phyloP scores from a whole-genome alignment of 2,797 vertebrate species.

The Rhinella marina region DNA sequence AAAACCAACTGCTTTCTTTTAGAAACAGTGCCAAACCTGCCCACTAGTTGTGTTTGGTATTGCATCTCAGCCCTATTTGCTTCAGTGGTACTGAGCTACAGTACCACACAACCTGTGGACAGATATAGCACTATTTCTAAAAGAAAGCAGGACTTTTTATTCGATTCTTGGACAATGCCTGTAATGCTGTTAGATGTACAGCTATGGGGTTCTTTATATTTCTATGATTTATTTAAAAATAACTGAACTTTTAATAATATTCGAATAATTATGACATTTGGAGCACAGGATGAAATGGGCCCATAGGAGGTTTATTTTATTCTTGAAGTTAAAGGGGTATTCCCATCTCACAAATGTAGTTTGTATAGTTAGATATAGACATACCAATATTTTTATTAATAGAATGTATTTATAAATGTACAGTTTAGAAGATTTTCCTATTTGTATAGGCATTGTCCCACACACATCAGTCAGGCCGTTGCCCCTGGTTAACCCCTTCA shows the following conservation, averaged over 20 bases:
- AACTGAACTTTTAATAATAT: conserved; percentile 60
- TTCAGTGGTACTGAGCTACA: not conserved
- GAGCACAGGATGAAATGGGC: not conserved
- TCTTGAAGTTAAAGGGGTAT: not conserved
- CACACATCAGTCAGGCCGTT: too few relatives aligned
- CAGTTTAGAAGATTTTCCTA: too few relatives aligned
- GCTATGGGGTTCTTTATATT: conserved; percentile 55
- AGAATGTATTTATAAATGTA: too few relatives aligned
- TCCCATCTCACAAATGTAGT: too few relatives aligned
- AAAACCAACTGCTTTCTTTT: too few relatives aligned
- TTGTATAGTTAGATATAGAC: too few relatives aligned
- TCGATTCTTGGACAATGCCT: not conserved
- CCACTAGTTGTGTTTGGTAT: not conserved
- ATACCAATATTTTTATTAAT: too few relatives aligned
- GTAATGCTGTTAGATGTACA: not conserved
- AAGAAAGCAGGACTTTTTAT: not conserved
- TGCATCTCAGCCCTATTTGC: too few relatives aligned
- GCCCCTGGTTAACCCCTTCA: too few relatives aligned
- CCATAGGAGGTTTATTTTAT: not conserved
- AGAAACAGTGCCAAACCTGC: too few relatives aligned
- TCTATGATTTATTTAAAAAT: conserved; percentile 36
- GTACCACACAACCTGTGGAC: not conserved
- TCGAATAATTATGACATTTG: not conserved
- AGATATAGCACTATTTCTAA: not conserved
- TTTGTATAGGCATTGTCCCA: too few relatives aligned